A percentile compares a stretch with the other conserved stretches of the same genome.
Conservation (phyloP, 2,888 invertebrate species). For the Leucozona laternaria region DNA sequence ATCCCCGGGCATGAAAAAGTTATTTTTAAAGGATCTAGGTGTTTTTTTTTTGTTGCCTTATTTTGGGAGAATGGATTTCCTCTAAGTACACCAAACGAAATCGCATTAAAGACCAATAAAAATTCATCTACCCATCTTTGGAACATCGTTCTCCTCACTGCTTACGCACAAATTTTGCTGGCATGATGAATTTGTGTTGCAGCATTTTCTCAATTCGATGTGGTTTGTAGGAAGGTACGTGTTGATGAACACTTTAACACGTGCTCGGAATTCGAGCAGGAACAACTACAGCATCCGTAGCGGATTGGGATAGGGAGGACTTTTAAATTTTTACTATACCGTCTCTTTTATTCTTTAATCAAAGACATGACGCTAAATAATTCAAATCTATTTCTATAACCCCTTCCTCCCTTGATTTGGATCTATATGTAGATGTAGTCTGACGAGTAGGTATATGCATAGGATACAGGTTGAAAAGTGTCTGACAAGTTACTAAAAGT, state of each 20-base stretch:
- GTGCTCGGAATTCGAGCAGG: slow-evolving; percentile 51
- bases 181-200: slow-evolving; percentile 24
- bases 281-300: not conserved
- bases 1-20: slow-evolving; percentile 1
- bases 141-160: slow-evolving; percentile 19
- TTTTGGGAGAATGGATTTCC: slow-evolving; percentile 4
- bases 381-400: slow-evolving; percentile 47
- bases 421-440: slow-evolving; percentile 8
- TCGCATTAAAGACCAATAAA: slow-evolving; percentile 63
- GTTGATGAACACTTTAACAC: slow-evolving; percentile 74
- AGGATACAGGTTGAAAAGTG: not conserved
- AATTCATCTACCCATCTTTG: slow-evolving; percentile 47
- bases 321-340: slow-evolving; percentile 43
- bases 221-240: slow-evolving; percentile 63
- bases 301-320: not conserved
- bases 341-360: slow-evolving; percentile 39
- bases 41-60: too few species aligned
- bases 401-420: not conserved
- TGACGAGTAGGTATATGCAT: too few species aligned
- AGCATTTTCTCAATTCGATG: slow-evolving; percentile 44
- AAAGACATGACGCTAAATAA: slow-evolving; percentile 53
- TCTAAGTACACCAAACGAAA: slow-evolving; percentile 61
- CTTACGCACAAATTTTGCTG: not conserved
- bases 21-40: slow-evolving; percentile 29
- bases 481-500: slow-evolving; percentile 57